These are phyloP conservation scores for Sycobia sp. DNA, from an alignment of 1,140 invertebrate species.

Conservation along the genomic window DNA sequence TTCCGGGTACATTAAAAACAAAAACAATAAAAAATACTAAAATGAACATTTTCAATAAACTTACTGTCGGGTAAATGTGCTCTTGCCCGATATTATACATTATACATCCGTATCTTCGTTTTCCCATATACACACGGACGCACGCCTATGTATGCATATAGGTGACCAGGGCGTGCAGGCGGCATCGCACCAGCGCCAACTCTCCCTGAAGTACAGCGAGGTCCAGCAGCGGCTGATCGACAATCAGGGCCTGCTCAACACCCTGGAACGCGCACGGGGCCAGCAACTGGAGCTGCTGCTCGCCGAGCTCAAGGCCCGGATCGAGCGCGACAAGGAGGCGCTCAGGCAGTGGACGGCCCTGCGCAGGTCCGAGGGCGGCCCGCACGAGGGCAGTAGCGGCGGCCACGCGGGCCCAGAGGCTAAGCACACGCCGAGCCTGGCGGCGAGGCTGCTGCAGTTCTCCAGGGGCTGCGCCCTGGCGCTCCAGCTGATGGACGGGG, in stretches of 20 bases:
- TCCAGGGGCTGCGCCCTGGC: slow-evolving; percentile 81
- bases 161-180: slow-evolving; percentile 71
- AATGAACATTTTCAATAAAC: too few species aligned
- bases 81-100: too few species aligned
- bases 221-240: slow-evolving; percentile 88
- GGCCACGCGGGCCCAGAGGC: slow-evolving; percentile 45
- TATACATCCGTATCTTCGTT: too few species aligned
- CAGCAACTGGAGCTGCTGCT: slow-evolving; percentile 58
- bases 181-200: slow-evolving; percentile 85
- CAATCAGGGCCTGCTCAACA: slow-evolving; percentile 87
- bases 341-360: slow-evolving; percentile 74
- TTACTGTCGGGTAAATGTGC: too few species aligned
- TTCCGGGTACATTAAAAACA: too few species aligned
- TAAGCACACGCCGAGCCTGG: slow-evolving; percentile 53
- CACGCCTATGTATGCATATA: slow-evolving; percentile 21
- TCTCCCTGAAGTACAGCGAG: slow-evolving; percentile 80
- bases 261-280: slow-evolving; percentile 70
- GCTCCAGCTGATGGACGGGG: slow-evolving; percentile 72
- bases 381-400: background rate
- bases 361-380: slow-evolving; percentile 39
- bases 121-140: too few species aligned
- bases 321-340: slow-evolving; percentile 74
- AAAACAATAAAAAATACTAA: too few species aligned
- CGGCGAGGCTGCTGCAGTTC: slow-evolving; percentile 77
- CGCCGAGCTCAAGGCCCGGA: slow-evolving; percentile 67